Conservation (phyloP, 2,113 vertebrate genomes). For the Rhea americana region DNA sequence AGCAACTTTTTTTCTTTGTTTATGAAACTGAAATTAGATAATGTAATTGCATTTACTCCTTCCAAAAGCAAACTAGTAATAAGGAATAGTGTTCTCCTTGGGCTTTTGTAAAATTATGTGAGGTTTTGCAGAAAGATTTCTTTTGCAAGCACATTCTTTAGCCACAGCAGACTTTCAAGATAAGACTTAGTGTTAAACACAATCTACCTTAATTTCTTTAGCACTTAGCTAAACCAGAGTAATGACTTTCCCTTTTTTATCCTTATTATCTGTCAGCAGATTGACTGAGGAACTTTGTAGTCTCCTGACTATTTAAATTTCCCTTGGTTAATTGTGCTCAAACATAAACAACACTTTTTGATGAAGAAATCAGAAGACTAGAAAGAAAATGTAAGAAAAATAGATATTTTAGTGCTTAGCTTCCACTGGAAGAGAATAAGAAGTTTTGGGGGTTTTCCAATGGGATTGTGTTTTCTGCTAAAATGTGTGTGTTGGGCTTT, state of each 20-base stretch:
- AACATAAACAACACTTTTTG: not conserved
- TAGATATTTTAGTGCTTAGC: not conserved
- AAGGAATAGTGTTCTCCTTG: not conserved
- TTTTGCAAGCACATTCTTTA: not conserved
- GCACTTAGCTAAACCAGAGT: not conserved
- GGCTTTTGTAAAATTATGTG: not conserved
- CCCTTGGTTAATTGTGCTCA: not conserved
- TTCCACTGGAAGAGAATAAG: not conserved
- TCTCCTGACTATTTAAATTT: not conserved
- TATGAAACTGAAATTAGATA: constrained; percentile 18
- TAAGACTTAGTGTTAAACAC: constrained; percentile 14
- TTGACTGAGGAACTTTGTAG: not conserved
- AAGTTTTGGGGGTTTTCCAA: not conserved
- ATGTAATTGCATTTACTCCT: constrained; percentile 5
- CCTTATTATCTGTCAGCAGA: not conserved
- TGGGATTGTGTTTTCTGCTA: not conserved
- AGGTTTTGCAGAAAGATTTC: not conserved
- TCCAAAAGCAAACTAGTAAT: not conserved
- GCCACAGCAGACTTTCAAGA: constrained; percentile 25
- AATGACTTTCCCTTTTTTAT: not conserved
- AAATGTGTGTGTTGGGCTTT: not conserved
- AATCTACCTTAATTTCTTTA: not conserved
- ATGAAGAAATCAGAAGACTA: not conserved
- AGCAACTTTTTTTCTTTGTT: not conserved
- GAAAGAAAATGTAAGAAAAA: not conserved